phyloP scores from a whole-genome alignment of 2,113 vertebrate genomes.

The Oxygymnocypris stewartii region DNA sequence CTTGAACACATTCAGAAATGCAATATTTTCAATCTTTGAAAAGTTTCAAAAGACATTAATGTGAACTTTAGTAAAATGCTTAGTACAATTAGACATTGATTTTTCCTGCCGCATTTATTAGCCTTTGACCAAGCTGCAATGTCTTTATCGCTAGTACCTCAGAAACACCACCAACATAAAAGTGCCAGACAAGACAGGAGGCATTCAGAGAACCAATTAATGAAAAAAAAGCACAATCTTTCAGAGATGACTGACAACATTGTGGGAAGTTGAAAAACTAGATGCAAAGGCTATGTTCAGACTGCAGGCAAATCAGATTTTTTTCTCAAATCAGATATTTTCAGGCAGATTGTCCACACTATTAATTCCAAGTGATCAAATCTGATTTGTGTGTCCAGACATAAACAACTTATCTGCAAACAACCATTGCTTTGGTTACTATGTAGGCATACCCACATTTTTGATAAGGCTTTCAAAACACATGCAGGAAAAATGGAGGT shows the following conservation, averaged over 20 bases:
- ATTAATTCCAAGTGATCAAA: background rate
- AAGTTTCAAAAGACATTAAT: slow-evolving; percentile 1
- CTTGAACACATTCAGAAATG: background rate
- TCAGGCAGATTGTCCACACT: background rate
- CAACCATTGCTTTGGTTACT: background rate
- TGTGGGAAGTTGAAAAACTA: background rate
- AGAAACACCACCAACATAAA: background rate
- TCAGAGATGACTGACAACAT: too few species aligned
- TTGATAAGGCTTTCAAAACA: background rate
- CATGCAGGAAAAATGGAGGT: background rate
- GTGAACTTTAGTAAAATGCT: slow-evolving; percentile 21
- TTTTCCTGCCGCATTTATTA: slow-evolving; percentile 15
- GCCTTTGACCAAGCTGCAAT: slow-evolving; percentile 1
- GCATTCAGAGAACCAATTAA: slow-evolving; percentile 1
- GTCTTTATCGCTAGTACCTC: background rate
- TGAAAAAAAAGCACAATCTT: too few species aligned
- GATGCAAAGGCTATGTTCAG: background rate
- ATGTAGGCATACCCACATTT: background rate
- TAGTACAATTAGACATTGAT: background rate
- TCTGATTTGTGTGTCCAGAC: background rate
- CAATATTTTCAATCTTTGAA: background rate
- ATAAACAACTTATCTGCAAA: background rate
- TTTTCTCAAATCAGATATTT: background rate
- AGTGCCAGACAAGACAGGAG: background rate
- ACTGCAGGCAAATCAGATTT: background rate